These are phyloP conservation scores for Euschistus heros DNA, from an alignment of 1,140 invertebrate genomes.

Conservation along the genomic window DNA sequence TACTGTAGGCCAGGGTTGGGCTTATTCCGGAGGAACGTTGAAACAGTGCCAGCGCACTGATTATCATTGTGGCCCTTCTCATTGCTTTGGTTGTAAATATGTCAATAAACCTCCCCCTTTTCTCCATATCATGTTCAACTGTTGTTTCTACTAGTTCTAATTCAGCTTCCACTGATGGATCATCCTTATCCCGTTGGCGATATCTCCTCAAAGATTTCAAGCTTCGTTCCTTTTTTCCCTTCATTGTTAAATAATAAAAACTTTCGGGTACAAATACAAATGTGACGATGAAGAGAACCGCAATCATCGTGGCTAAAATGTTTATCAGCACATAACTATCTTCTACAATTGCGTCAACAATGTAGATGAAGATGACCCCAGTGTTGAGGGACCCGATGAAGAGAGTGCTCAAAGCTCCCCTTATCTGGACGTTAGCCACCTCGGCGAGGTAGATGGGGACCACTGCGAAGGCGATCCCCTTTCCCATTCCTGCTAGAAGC, in stretches of 20 bases:
- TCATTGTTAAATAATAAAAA: conserved; percentile 55
- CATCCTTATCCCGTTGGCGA: conserved; percentile 42
- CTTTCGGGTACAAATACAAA: conserved; percentile 69
- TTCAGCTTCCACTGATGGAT: conserved; percentile 22
- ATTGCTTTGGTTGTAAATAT: conserved; percentile 25
- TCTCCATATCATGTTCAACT: conserved; percentile 24
- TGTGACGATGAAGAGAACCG: conserved; percentile 50
- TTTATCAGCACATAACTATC: conserved; percentile 51
- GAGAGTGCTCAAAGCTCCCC: conserved; percentile 49
- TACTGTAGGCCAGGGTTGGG: conserved; percentile 29
- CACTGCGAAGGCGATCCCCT: conserved; percentile 63
- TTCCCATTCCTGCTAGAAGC: conserved; percentile 45
- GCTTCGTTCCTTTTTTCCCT: conserved; percentile 48
- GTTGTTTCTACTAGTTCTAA: conserved; percentile 24
- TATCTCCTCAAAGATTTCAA: conserved; percentile 42
- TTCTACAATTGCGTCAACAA: conserved; percentile 54
- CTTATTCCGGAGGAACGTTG: conserved; percentile 30
- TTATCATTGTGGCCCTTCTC: conserved; percentile 28
- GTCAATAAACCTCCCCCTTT: conserved; percentile 25
- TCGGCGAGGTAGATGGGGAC: conserved; percentile 78
- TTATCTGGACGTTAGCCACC: conserved; percentile 41
- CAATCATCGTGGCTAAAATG: conserved; percentile 48
- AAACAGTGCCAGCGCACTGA: conserved; percentile 24
- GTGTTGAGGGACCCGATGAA: conserved; percentile 64
- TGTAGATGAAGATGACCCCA: conserved; percentile 65